phyloP scores from a whole-genome alignment of 2,888 invertebrate species.

The Andrena flavipes region DNA sequence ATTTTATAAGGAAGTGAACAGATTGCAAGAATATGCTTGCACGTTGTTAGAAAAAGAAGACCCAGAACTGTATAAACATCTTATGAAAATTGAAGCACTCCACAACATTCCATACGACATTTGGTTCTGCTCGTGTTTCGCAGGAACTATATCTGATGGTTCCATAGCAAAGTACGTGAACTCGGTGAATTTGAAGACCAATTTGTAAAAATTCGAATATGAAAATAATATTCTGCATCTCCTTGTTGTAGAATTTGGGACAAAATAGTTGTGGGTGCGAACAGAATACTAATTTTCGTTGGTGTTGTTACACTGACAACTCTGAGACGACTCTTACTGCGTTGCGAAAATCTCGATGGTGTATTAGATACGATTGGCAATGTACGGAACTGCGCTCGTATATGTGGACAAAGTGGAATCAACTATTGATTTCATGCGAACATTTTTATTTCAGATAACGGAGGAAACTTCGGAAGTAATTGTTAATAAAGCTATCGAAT shows the following conservation, averaged over 20 bases:
- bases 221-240: neutral
- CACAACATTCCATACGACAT: slow-evolving; percentile 89
- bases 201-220: slow-evolving; percentile 14
- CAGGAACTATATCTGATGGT: slow-evolving; percentile 91
- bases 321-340: slow-evolving; percentile 88
- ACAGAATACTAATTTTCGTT: slow-evolving; percentile 92
- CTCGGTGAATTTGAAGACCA: neutral
- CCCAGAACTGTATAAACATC: slow-evolving; percentile 88
- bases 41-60: slow-evolving; percentile 92
- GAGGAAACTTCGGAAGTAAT: slow-evolving; percentile 93
- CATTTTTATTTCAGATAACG: slow-evolving; percentile 87
- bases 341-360: slow-evolving; percentile 87
- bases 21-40: slow-evolving; percentile 89
- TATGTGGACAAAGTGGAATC: neutral
- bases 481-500: slow-evolving; percentile 93
- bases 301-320: slow-evolving; percentile 91
- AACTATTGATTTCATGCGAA: neutral
- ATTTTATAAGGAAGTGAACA: slow-evolving; percentile 88
- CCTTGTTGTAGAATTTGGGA: slow-evolving; percentile 92
- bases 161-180: slow-evolving; percentile 90
- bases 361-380: slow-evolving; percentile 89
- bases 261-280: slow-evolving; percentile 94
- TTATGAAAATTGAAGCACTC: slow-evolving; percentile 88
- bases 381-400: slow-evolving; percentile 83
- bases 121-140: slow-evolving; percentile 94